A percentile compares a stretch with the other conserved stretches of the same genome.
phyloP scores from a whole-genome alignment of 2,888 invertebrate genomes.

The Shargacucullia verbasci region DNA sequence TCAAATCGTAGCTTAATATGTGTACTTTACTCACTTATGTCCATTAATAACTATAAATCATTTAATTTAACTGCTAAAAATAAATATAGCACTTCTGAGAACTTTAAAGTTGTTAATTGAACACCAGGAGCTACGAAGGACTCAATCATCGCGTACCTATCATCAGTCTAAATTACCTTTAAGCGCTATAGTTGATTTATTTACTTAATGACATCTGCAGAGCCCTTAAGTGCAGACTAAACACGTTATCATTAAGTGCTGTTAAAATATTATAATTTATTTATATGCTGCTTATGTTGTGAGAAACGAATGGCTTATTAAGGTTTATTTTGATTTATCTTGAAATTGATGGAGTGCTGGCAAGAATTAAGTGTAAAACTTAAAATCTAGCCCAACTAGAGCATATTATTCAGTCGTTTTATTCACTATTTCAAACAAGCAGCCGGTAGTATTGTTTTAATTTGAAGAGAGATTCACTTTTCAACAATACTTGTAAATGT shows the following conservation, averaged over 20 bases:
- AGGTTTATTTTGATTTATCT: constrained; percentile 20
- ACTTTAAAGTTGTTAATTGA: constrained; percentile 48
- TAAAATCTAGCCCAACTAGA: no score
- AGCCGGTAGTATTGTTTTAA: no score
- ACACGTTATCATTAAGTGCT: constrained; percentile 70
- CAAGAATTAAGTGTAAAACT: no score
- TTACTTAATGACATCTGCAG: constrained; percentile 63
- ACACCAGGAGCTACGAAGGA: constrained; percentile 51
- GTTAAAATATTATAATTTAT: constrained; percentile 54
- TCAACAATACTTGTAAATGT: no score
- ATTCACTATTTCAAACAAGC: no score
- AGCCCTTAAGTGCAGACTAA: constrained; percentile 68
- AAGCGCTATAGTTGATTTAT: constrained; percentile 65
- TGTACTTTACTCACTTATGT: constrained; percentile 29
- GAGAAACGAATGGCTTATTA: constrained; percentile 30
- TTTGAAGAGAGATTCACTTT: no score
- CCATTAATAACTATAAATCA: constrained; percentile 45
- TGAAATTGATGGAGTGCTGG: no score
- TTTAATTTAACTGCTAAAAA: constrained; percentile 49
- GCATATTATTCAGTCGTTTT: no score
- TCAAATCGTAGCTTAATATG: constrained; percentile 6
- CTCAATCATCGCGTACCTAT: constrained; percentile 61
- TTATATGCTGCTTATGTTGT: constrained; percentile 21
- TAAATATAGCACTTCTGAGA: constrained; percentile 45
- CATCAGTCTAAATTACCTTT: constrained; percentile 65